A percentile compares a stretch with the other conserved stretches of the same genome.
Conservation (phyloP, 2,797 vertebrate species). For the Atherinosoma microstoma region DNA sequence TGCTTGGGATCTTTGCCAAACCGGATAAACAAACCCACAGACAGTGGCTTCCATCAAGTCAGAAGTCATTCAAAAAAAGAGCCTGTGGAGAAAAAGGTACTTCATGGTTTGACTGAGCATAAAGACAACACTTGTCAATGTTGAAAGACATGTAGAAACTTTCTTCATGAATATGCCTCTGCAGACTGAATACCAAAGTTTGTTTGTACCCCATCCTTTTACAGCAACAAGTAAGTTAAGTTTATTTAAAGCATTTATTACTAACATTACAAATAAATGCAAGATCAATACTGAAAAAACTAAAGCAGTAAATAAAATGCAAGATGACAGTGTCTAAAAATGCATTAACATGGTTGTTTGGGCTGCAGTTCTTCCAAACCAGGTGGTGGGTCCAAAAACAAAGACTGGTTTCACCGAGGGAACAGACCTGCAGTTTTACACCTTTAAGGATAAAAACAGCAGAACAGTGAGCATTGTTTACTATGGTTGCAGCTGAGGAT, state of each 20-base stretch:
- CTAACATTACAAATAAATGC: too few species aligned
- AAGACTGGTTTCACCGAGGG: slow-evolving; percentile 68
- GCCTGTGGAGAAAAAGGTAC: slow-evolving; percentile 26
- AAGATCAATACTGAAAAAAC: background rate
- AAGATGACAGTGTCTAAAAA: background rate
- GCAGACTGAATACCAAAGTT: slow-evolving; percentile 62
- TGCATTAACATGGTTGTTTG: background rate
- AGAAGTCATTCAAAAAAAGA: slow-evolving; percentile 15
- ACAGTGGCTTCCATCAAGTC: slow-evolving; percentile 51
- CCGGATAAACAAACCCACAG: slow-evolving; percentile 35
- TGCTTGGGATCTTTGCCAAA: slow-evolving; percentile 36
- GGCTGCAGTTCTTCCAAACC: slow-evolving; percentile 37
- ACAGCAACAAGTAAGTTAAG: slow-evolving; percentile 55
- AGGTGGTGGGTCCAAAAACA: slow-evolving; percentile 48
- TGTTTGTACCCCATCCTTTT: slow-evolving; percentile 39
- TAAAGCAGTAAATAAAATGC: background rate
- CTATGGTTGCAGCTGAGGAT: background rate
- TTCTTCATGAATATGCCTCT: slow-evolving; percentile 22
- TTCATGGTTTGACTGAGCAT: background rate
- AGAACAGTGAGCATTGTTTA: slow-evolving; percentile 31
- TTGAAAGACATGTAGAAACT: background rate
- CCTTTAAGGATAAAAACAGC: slow-evolving; percentile 58
- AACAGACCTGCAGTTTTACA: slow-evolving; percentile 50
- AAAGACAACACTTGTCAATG: background rate
- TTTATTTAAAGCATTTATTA: background rate